These are phyloP conservation scores for Geococcyx californianus DNA, from an alignment of 2,113 vertebrate species.

Conservation along the genomic window DNA sequence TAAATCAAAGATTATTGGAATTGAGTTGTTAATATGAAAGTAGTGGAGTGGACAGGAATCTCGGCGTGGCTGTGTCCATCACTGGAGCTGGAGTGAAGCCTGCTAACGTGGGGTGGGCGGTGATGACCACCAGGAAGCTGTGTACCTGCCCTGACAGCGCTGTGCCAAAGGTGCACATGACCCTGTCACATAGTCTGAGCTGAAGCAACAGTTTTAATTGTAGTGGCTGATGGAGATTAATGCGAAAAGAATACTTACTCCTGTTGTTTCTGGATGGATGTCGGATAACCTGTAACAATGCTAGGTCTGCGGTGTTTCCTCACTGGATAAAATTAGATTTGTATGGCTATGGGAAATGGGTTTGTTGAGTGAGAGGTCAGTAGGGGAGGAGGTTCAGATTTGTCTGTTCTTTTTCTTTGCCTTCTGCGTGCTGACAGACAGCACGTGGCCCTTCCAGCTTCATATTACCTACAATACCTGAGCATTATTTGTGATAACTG, in stretches of 20 bases:
- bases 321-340: neutral
- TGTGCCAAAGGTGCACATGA: neutral
- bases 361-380: neutral
- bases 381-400: neutral
- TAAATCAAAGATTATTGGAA: neutral
- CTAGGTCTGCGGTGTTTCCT: neutral
- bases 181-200: fast-evolving
- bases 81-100: neutral
- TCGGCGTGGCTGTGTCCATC: neutral
- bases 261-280: fast-evolving
- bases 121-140: neutral
- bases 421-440: neutral
- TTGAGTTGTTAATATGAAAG: neutral
- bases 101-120: neutral
- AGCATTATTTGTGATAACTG: neutral
- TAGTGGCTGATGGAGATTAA: neutral
- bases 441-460: neutral
- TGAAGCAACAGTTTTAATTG: neutral
- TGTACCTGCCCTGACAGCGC: fast-evolving
- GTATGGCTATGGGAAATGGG: neutral
- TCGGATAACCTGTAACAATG: neutral
- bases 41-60: neutral
- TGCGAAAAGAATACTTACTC: neutral
- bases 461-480: neutral
- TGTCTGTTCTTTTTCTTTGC: neutral